These are phyloP conservation scores for Syngnathus scovelli DNA, from an alignment of 2,113 vertebrate genomes.

Conservation along the genomic window DNA sequence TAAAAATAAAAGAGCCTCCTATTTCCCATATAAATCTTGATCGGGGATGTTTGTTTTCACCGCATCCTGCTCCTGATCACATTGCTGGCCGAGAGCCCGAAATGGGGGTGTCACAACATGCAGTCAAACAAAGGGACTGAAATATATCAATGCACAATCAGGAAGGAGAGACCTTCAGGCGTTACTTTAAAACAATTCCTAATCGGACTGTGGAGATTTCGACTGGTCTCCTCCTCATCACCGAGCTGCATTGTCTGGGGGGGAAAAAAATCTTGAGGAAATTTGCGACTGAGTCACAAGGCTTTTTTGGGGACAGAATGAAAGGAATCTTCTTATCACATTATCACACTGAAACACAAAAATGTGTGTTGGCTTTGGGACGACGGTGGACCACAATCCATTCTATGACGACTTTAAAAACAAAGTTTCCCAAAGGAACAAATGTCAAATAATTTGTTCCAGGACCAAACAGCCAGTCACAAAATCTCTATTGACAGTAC, in stretches of 20 bases:
- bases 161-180: conserved; percentile 5
- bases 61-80: conserved; percentile 42
- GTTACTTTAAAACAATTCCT: not conserved
- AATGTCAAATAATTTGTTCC: conserved; percentile 1
- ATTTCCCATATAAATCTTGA: conserved; percentile 27
- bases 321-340: conserved; percentile 9
- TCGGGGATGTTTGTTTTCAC: conserved; percentile 53
- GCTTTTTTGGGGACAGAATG: conserved; percentile 25
- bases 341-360: not conserved
- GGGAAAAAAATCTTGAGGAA: not conserved
- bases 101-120: conserved; percentile 27
- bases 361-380: not conserved
- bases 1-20: not conserved
- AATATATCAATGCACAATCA: conserved; percentile 25
- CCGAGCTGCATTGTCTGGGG: conserved; percentile 13
- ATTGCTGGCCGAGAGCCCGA: conserved; percentile 10
- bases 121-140: conserved; percentile 22
- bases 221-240: not conserved
- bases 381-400: not conserved
- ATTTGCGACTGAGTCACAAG: conserved; percentile 14
- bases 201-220: not conserved
- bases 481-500: not conserved
- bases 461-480: not conserved
- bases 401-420: not conserved
- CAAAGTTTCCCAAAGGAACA: not conserved